Evolutionary conservation across 2,888 invertebrate species (phyloP), one percentile per base, ranked within the genome.

Genomic region (Drosophila gaucha): DNA sequence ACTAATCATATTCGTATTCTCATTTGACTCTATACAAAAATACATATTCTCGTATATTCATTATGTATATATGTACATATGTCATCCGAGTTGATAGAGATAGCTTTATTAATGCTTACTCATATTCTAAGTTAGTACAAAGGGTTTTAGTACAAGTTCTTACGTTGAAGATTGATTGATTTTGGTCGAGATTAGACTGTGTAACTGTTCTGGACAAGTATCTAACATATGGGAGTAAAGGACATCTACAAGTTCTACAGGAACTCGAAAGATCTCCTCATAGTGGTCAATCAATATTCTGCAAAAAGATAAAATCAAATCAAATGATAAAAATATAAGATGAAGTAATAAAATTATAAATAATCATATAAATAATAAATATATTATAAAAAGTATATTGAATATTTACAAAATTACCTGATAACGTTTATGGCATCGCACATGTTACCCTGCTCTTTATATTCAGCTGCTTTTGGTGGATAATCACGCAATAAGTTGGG

Each of bases 371-470:
- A 22, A 22, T 22, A 22, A 22, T 3, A 22, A 22, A 22, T 22
- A 22, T 22, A 33, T 33, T 33, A 3, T 28, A 28, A 28, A 3
- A 6, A 8, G 2, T 9, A 28, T 8, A 28, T 28, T 28, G 9
- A 1, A 28, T 28, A 28, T 3, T 18, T 16, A n/a, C n/a, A 22
- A n/a, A 24, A 6, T 52, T 63, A 92, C 62, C 97, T 94, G 16
- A 97, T 95, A 49, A 97, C 97, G 92, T 97, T 97, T 90, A 98
- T 98, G 60, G 97, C 96, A 90, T 98, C 97, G 41, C 91, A 97
- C 97, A 84, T 96, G 95, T 26, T 84, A 22, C 89, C 83, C 35
- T 90, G 89, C 41, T 92, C 92, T 16, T 39, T 75, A 8, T 49
- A 67, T 30, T 70, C 77, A 31, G 54, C 59, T 6, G 26, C 16